Conservation (phyloP, 30 jellyfish, hydroid and myxozoan genomes). For the Aurelia aurita region DNA sequence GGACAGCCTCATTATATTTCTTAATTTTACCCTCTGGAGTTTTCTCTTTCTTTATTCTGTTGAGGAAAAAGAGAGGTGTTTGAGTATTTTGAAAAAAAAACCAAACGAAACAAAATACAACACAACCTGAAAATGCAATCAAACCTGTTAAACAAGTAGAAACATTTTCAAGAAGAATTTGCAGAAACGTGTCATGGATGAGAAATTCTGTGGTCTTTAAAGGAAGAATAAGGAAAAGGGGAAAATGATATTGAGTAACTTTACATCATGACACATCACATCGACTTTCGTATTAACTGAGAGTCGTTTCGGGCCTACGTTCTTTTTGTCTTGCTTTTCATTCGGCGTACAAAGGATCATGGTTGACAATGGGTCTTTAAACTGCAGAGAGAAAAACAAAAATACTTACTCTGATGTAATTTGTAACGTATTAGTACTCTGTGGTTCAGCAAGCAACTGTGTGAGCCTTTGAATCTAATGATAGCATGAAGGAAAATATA, state of each 20-base stretch:
- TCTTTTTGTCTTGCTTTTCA: no score
- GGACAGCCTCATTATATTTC: slow-evolving; percentile 67
- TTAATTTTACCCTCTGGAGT: slow-evolving; percentile 72
- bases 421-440: slow-evolving; percentile 39
- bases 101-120: no score
- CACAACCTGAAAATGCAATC: no score
- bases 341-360: no score
- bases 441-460: slow-evolving; percentile 62
- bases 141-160: no score
- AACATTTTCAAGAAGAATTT: no score
- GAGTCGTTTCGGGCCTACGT: no score
- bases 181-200: background rate
- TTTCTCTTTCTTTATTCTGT: slow-evolving; percentile 57
- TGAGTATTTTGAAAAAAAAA: no score
- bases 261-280: no score
- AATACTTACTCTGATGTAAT: slow-evolving; percentile 73
- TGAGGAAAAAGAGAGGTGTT: background rate
- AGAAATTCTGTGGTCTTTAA: background rate
- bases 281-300: no score
- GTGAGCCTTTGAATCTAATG: slow-evolving; percentile 78
- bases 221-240: background rate
- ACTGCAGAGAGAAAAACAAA: background rate
- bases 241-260: no score
- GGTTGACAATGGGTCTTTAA: no score
- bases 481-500: background rate